Evolutionary conservation across 37 sponge, comb jelly and placozoan genomes (phyloP).

Genomic region (Diacarnus erythraeanus): DNA sequence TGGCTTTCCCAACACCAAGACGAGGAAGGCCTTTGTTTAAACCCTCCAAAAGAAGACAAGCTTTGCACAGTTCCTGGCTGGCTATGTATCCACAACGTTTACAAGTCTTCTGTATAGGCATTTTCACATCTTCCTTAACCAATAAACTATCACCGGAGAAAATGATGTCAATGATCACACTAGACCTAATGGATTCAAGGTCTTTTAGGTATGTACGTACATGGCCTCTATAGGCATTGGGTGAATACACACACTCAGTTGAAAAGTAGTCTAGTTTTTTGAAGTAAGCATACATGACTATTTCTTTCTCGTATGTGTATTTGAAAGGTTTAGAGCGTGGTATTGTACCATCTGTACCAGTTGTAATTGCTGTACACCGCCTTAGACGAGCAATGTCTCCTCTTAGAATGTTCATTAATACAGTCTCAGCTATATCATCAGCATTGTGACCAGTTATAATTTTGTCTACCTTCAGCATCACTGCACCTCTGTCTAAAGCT

Average conservation of each 20-base stretch:
- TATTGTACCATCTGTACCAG: constrained; percentile 86
- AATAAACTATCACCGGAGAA: constrained; percentile 90
- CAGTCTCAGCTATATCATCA: constrained; percentile 99
- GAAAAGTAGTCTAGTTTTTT: constrained; percentile 98
- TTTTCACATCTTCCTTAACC: constrained; percentile 78
- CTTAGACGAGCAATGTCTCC: constrained; percentile 94
- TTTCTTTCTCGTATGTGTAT: constrained; percentile 98
- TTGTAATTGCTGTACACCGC: constrained; percentile 89
- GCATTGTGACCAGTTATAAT: constrained; percentile 99
- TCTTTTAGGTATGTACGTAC: constrained; percentile 92
- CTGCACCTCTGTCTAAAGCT: constrained; percentile 95
- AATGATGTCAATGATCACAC: constrained; percentile 91
- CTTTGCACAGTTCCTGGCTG: constrained; percentile 95
- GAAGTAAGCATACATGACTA: constrained; percentile 99
- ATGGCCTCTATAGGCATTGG: constrained; percentile 97
- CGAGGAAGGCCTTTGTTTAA: constrained; percentile 91
- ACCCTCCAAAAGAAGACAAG: constrained; percentile 93
- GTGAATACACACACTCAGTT: constrained; percentile 98
- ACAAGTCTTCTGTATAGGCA: constrained; percentile 88
- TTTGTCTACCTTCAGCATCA: constrained; percentile 82
- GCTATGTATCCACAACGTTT: constrained; percentile 93
- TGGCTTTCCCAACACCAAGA: constrained; percentile 87
- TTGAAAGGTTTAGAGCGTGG: constrained; percentile 98
- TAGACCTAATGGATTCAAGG: constrained; percentile 83
- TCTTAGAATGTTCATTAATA: constrained; percentile 94